These are phyloP conservation scores for Danio jaintianensis DNA, from an alignment of 2,797 vertebrate genomes.

Conservation along the genomic window DNA sequence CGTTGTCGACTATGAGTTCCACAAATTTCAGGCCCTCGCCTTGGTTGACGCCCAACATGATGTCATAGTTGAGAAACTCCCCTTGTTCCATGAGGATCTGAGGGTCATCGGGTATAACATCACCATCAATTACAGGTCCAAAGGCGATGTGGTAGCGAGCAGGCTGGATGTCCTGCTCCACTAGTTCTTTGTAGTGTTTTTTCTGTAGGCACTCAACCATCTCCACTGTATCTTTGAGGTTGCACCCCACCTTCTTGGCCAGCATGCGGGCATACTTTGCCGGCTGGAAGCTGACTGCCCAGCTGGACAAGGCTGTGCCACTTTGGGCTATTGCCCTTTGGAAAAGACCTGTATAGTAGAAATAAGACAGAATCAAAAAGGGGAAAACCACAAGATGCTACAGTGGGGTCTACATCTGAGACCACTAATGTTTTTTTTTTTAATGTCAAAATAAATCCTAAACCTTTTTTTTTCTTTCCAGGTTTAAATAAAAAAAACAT, in stretches of 20 bases:
- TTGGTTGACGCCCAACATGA: constrained; percentile 99
- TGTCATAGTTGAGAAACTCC: constrained; percentile 98
- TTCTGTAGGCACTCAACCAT: constrained; percentile 95
- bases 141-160: constrained; percentile 98
- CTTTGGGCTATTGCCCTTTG: constrained; percentile 99
- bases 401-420: not conserved
- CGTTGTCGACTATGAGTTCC: constrained; percentile 97
- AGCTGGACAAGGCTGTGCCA: constrained; percentile 96
- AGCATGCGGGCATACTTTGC: constrained; percentile 97
- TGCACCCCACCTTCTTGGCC: constrained; percentile 97
- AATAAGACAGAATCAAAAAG: constrained; percentile 20
- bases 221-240: constrained; percentile 94
- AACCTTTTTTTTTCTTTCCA: not conserved
- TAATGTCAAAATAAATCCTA: not conserved
- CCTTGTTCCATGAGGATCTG: constrained; percentile 99
- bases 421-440: not conserved
- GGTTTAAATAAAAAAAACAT: not conserved
- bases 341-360: constrained; percentile 86
- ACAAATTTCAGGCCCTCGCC: constrained; percentile 98
- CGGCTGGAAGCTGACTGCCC: constrained; percentile 98
- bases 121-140: constrained; percentile 97
- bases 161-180: constrained; percentile 98
- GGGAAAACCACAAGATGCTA: not conserved
- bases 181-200: constrained; percentile 98
- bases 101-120: constrained; percentile 97